Evolutionary conservation across 2,113 vertebrate genomes (phyloP).

Genomic region (Psettodes erumei): DNA sequence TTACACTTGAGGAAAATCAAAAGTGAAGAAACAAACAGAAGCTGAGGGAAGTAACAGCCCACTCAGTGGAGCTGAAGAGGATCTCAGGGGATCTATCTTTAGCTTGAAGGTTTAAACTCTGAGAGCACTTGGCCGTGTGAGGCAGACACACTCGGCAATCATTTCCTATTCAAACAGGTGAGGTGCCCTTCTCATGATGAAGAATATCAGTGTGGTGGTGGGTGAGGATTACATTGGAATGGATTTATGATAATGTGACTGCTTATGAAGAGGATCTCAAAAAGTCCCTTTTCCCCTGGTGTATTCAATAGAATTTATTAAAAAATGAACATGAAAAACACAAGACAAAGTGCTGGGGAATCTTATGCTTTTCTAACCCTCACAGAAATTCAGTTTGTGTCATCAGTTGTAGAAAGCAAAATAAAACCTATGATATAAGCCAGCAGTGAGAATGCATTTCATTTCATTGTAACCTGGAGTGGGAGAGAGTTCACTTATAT

Average conservation of each 20-base stretch:
- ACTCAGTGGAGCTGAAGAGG: conserved; percentile 40
- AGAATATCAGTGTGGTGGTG: conserved; percentile 8
- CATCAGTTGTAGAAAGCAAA: neutral
- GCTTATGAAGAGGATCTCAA: conserved; percentile 28
- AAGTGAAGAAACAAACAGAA: conserved; percentile 37
- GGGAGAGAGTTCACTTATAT: neutral
- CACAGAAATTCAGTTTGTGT: neutral
- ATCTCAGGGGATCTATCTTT: conserved; percentile 54
- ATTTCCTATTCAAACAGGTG: conserved; percentile 59
- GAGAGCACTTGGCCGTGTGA: conserved; percentile 41
- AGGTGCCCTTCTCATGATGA: conserved; percentile 30
- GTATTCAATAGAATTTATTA: conserved; percentile 25
- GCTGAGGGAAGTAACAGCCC: conserved; percentile 17
- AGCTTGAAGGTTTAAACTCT: conserved; percentile 41
- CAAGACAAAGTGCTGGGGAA: neutral
- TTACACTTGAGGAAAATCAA: conserved; percentile 9
- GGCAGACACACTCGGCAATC: conserved; percentile 56
- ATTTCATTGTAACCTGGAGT: neutral
- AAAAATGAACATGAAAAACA: conserved; percentile 24
- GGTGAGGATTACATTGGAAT: conserved; percentile 28
- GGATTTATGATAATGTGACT: conserved; percentile 42
- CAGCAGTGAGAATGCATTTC: neutral
- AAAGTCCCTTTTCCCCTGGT: conserved; percentile 9
- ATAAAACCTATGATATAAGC: neutral
- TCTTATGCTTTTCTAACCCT: neutral